These are phyloP conservation scores for Baronia brevicornis DNA, from an alignment of 2,888 invertebrate species.

Conservation along the genomic window DNA sequence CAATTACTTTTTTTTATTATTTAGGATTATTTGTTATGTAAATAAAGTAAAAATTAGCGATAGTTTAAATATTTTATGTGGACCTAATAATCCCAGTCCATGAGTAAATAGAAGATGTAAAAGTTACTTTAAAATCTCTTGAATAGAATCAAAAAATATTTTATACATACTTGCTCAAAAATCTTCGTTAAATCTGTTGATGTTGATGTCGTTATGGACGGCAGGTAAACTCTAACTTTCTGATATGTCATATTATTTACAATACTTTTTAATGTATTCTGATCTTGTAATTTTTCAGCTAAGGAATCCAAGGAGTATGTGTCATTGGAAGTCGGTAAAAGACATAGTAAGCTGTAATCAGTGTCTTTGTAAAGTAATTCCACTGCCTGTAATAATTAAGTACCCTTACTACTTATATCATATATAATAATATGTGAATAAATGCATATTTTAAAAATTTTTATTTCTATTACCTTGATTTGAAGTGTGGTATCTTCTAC, in stretches of 20 bases:
- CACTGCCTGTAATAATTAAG: slow-evolving; percentile 28
- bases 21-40: too few species aligned
- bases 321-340: slow-evolving; percentile 27
- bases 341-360: slow-evolving; percentile 25
- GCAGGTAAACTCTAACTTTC: slow-evolving; percentile 23
- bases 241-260: slow-evolving; percentile 10
- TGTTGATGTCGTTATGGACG: slow-evolving; percentile 7
- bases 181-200: slow-evolving; percentile 8
- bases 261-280: slow-evolving; percentile 17
- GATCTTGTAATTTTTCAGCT: slow-evolving; percentile 20
- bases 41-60: neutral
- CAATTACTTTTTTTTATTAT: too few species aligned
- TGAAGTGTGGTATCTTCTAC: slow-evolving; percentile 12
- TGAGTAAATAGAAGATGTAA: too few species aligned
- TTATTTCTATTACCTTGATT: slow-evolving; percentile 25
- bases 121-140: too few species aligned
- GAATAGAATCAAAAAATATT: too few species aligned
- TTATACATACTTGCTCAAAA: too few species aligned
- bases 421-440: neutral
- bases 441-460: slow-evolving; percentile 5
- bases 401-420: neutral
- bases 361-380: slow-evolving; percentile 28
- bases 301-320: slow-evolving; percentile 18
- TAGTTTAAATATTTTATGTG: neutral
- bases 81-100: neutral